A percentile compares a stretch with the other conserved stretches of the same genome.
These are phyloP conservation scores for Heliocidaris tuberculata DNA, from an alignment of 35 echinoderm and acorn worm species.

Conservation along the genomic window DNA sequence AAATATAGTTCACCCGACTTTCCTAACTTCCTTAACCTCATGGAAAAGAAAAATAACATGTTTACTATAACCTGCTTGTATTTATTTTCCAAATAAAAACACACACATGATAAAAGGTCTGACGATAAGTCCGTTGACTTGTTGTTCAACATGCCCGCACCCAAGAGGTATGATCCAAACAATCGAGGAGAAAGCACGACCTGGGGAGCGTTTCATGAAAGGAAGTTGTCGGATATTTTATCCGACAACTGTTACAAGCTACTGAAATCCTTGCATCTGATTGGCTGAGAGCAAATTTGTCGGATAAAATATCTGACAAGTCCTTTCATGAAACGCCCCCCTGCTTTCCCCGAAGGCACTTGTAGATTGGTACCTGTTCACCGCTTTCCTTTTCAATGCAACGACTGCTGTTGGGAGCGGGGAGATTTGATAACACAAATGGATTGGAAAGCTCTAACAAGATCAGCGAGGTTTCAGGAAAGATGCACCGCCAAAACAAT, in stretches of 20 bases:
- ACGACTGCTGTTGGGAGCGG: slow-evolving; percentile 6
- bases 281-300: no score
- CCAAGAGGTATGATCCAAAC: not conserved
- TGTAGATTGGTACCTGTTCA: slow-evolving; percentile 34
- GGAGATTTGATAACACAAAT: slow-evolving; percentile 38
- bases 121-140: slow-evolving; percentile 39
- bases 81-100: not conserved
- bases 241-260: no score
- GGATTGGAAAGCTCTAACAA: slow-evolving; percentile 38
- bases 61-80: no score
- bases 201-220: no score
- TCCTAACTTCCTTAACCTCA: no score
- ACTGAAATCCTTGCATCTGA: no score
- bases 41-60: no score
- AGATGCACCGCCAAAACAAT: slow-evolving; percentile 31
- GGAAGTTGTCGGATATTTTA: no score
- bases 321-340: no score
- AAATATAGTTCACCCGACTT: no score
- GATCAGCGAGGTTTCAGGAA: slow-evolving; percentile 37
- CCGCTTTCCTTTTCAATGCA: not conserved
- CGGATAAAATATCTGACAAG: no score
- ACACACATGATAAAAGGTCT: not conserved
- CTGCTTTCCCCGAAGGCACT: slow-evolving; percentile 29
- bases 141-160: not conserved
- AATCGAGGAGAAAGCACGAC: not conserved